These are phyloP conservation scores for Papilio demoleus DNA, from an alignment of 2,888 invertebrate genomes.

Conservation along the genomic window DNA sequence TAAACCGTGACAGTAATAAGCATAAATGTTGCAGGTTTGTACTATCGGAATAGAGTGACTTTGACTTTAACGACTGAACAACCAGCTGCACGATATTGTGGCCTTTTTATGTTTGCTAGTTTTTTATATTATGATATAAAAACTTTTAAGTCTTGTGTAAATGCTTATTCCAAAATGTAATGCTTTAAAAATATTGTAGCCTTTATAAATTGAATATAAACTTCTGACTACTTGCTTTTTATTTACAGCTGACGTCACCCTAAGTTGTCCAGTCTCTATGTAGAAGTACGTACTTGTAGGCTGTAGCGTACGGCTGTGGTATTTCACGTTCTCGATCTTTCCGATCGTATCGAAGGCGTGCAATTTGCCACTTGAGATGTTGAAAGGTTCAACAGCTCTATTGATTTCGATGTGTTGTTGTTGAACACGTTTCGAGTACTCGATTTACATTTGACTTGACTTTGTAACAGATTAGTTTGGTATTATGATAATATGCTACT, in stretches of 20 bases:
- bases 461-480: constrained; percentile 15
- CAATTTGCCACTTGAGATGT: constrained; percentile 39
- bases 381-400: constrained; percentile 39
- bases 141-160: background rate
- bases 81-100: constrained; percentile 31
- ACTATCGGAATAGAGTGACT: constrained; percentile 34
- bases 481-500: background rate
- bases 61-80: constrained; percentile 36
- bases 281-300: constrained; percentile 39
- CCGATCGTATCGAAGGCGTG: constrained; percentile 45
- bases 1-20: constrained; percentile 40
- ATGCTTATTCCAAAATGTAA: background rate
- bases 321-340: constrained; percentile 72
- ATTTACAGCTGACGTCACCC: constrained; percentile 25
- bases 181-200: background rate
- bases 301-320: constrained; percentile 45
- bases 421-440: constrained; percentile 23
- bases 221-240: background rate
- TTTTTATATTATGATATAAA: background rate
- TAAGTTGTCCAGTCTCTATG: constrained; percentile 49
- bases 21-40: constrained; percentile 22
- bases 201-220: background rate
- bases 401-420: constrained; percentile 35
- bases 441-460: constrained; percentile 9
- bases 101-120: constrained; percentile 24